phyloP scores from a whole-genome alignment of 2,888 invertebrate species.

The Folsomia candida region DNA sequence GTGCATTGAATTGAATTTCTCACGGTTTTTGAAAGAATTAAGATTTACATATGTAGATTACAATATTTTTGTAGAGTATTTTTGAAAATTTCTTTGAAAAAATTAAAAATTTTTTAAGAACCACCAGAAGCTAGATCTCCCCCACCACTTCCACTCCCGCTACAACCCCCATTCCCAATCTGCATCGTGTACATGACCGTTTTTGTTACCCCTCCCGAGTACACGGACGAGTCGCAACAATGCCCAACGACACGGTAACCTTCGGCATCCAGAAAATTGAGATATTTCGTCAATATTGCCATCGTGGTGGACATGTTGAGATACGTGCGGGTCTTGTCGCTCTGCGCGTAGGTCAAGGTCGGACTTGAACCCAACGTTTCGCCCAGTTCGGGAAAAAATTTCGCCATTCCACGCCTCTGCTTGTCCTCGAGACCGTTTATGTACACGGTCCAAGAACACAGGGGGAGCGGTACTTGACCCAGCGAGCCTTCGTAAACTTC shows the following conservation, averaged over 20 bases:
- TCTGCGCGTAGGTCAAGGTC: constrained; percentile 29
- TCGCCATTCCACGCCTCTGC: constrained; percentile 28
- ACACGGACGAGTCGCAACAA: constrained; percentile 36
- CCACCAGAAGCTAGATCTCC: too few species aligned
- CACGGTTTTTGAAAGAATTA: too few species aligned
- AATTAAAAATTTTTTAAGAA: too few species aligned
- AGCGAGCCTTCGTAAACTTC: constrained; percentile 38
- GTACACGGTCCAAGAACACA: constrained; percentile 33
- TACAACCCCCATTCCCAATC: neutral
- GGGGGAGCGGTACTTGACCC: constrained; percentile 20
- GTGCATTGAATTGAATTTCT: too few species aligned
- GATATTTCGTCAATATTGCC: constrained; percentile 30
- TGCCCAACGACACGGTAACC: constrained; percentile 35
- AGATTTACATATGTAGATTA: too few species aligned
- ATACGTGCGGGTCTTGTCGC: constrained; percentile 20
- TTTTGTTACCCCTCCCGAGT: constrained; percentile 41
- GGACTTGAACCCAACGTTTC: constrained; percentile 29
- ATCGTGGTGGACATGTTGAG: constrained; percentile 33
- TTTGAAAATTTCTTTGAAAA: too few species aligned
- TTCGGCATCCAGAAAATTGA: constrained; percentile 39
- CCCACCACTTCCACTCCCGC: too few species aligned
- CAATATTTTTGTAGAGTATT: too few species aligned
- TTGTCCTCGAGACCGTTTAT: constrained; percentile 32
- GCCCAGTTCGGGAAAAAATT: constrained; percentile 37
- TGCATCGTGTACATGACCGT: constrained; percentile 39